Evolutionary conservation across 2,113 vertebrate species (phyloP).

Genomic region (Amia ocellicauda): DNA sequence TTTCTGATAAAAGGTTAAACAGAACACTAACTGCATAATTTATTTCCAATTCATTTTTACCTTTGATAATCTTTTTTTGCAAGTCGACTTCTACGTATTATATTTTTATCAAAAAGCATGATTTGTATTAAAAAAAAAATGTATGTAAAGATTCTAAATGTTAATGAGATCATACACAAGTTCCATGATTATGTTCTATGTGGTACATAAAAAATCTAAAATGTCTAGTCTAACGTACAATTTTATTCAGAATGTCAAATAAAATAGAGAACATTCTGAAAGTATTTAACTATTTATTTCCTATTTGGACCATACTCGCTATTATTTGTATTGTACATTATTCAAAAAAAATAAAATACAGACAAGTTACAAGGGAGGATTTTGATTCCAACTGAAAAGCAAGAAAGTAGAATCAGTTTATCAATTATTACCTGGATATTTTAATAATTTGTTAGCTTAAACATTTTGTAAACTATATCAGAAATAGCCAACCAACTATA

Average conservation of each 20-base stretch:
- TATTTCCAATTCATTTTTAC: constrained; percentile 57
- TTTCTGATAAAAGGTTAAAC: constrained; percentile 70
- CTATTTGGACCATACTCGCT: too few species aligned
- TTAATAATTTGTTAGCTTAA: too few species aligned
- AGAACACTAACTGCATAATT: constrained; percentile 72
- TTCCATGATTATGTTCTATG: constrained; percentile 17
- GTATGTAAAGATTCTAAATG: constrained; percentile 36
- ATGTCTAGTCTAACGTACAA: constrained; percentile 7
- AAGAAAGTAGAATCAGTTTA: too few species aligned
- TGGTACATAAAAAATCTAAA: too few species aligned
- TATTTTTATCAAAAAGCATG: constrained; percentile 33
- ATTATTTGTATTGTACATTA: too few species aligned
- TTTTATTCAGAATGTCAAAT: constrained; percentile 26
- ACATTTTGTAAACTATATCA: not conserved
- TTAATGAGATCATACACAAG: constrained; percentile 45
- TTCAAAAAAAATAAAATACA: too few species aligned
- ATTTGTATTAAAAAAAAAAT: constrained; percentile 40
- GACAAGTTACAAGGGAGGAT: too few species aligned
- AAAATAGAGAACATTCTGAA: too few species aligned
- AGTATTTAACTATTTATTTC: too few species aligned
- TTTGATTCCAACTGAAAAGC: too few species aligned
- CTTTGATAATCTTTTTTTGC: constrained; percentile 52
- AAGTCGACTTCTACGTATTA: constrained; percentile 42
- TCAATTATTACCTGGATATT: too few species aligned
- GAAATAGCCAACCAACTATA: too few species aligned